Percentiles rank a stretch among this genome's conserved stretches.
These are phyloP conservation scores for Tachuris rubrigastra DNA, from an alignment of 2,113 vertebrate species.

Conservation along the genomic window DNA sequence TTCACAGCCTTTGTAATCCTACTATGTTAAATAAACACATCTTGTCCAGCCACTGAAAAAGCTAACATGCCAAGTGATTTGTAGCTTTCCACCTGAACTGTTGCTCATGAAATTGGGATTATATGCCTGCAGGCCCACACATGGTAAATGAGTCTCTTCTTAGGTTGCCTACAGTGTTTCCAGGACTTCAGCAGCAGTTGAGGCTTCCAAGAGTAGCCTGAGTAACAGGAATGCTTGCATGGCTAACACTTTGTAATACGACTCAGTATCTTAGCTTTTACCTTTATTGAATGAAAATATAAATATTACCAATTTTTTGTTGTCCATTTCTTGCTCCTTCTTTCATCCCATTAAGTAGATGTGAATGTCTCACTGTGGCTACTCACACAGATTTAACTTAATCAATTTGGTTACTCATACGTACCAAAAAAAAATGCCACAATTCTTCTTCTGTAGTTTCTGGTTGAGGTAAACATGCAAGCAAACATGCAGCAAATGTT, in stretches of 20 bases:
- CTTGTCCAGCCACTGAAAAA: constrained; percentile 16
- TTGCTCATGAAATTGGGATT: not conserved
- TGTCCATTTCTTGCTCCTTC: not conserved
- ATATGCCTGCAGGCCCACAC: not conserved
- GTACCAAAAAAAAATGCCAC: not conserved
- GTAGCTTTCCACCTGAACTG: constrained; percentile 31
- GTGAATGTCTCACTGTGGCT: not conserved
- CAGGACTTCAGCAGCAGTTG: not conserved
- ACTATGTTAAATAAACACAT: constrained; percentile 38
- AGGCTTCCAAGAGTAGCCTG: not conserved
- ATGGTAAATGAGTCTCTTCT: not conserved
- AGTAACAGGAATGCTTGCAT: not conserved
- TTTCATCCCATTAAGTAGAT: not conserved
- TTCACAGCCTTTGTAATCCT: constrained; percentile 24
- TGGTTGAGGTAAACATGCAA: not conserved
- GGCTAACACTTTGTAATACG: not conserved
- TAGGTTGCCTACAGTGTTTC: not conserved
- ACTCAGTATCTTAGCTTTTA: not conserved
- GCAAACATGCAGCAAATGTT: not conserved
- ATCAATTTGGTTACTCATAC: not conserved
- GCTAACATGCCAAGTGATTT: constrained; percentile 4
- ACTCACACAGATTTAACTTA: not conserved
- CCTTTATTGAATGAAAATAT: not conserved
- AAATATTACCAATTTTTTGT: not conserved
- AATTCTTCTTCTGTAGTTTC: not conserved